Evolutionary conservation across 2,797 vertebrate species (phyloP).

Genomic region (Squalus acanthias): DNA sequence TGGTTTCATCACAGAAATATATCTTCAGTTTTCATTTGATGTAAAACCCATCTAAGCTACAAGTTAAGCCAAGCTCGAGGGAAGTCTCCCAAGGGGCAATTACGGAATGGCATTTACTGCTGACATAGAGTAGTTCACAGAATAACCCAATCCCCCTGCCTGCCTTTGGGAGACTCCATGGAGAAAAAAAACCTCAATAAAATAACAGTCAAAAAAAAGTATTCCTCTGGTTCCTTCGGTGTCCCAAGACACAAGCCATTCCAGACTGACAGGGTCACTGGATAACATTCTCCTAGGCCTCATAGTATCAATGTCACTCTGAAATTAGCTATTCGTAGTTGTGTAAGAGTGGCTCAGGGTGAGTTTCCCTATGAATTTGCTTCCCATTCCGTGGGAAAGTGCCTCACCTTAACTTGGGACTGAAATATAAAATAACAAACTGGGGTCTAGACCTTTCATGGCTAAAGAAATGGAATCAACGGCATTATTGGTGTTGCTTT

Average conservation of each 20-base stretch:
- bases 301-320: neutral
- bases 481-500: neutral
- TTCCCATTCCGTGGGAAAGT: neutral
- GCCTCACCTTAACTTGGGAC: neutral
- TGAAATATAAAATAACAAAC: no score
- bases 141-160: neutral
- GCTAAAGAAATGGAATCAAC: neutral
- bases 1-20: neutral
- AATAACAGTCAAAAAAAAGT: neutral
- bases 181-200: neutral
- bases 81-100: neutral
- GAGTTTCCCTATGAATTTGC: neutral
- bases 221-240: neutral
- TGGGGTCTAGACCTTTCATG: neutral
- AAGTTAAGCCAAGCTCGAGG: neutral
- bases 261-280: neutral
- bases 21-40: neutral
- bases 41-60: no score
- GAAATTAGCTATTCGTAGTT: neutral
- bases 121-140: neutral
- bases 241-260: neutral
- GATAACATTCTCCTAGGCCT: neutral
- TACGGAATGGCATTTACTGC: neutral
- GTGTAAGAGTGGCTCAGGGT: neutral
- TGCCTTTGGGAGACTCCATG: neutral